Percentiles rank a stretch among this genome's conserved stretches.
These are phyloP conservation scores for Callionymus lyra DNA, from an alignment of 2,113 vertebrate species.

Conservation along the genomic window DNA sequence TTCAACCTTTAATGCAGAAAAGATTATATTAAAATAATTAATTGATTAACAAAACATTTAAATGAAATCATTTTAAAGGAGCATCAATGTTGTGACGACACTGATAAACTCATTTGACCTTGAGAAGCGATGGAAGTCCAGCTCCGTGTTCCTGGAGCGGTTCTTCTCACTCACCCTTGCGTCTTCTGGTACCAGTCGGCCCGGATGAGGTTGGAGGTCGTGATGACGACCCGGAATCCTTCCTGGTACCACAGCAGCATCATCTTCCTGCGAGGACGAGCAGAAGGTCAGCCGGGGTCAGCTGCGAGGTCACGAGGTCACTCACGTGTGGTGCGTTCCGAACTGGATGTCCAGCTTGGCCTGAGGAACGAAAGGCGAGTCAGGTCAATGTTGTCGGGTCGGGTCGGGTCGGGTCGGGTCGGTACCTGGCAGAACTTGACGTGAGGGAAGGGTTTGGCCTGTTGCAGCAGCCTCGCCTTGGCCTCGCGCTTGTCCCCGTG, in stretches of 20 bases:
- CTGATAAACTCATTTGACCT: no score
- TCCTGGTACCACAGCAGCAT: constrained; percentile 92
- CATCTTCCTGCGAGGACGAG: constrained; percentile 80
- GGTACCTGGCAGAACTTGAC: constrained; percentile 87
- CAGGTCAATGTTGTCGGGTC: background rate
- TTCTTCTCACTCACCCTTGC: constrained; percentile 75
- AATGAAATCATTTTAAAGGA: no score
- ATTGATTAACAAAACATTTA: no score
- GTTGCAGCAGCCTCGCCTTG: constrained; percentile 77
- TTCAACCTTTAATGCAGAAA: no score
- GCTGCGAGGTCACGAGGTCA: background rate
- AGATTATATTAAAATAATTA: no score
- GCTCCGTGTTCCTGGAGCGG: no score
- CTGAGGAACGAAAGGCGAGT: constrained; percentile 52
- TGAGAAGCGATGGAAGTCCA: no score
- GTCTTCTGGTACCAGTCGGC: constrained; percentile 98
- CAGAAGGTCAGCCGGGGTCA: background rate
- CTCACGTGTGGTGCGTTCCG: constrained; percentile 98
- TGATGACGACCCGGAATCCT: constrained; percentile 88
- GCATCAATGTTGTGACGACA: no score
- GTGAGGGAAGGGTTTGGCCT: constrained; percentile 78
- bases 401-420: background rate
- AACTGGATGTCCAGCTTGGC: constrained; percentile 96
- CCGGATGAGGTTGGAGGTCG: constrained; percentile 90
- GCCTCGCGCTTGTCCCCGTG: constrained; percentile 92